A percentile compares a stretch with the other conserved stretches of the same genome.
Conservation (phyloP, 2,113 vertebrate species). For the crab-eating macaque (Macaca fascicularis) region T2T-MFA8v1.1 NC_088378.1:47055501-47056000, state of each 20-base stretch:
- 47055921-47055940: slow-evolving; percentile 79
- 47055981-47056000: slow-evolving; percentile 86
- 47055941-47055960: slow-evolving; percentile 72
- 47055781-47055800: background rate
- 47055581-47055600: background rate
- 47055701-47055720: background rate
- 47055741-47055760: background rate
- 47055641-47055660: background rate
- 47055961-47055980: slow-evolving; percentile 71
- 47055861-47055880: slow-evolving; percentile 68
- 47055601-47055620: background rate
- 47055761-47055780: slow-evolving; percentile 30
- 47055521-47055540: background rate
- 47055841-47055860: slow-evolving; percentile 49
- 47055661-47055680: background rate
- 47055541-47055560: background rate
- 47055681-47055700: background rate
- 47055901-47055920: slow-evolving; percentile 70
- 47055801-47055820: background rate
- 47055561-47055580: background rate
- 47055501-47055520: background rate
- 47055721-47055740: slow-evolving; percentile 19
- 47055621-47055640: background rate
- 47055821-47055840: slow-evolving; percentile 62
- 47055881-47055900: slow-evolving; percentile 81